phyloP scores from a whole-genome alignment of 2,797 vertebrate species.

The Sorex maritimensis region DNA sequence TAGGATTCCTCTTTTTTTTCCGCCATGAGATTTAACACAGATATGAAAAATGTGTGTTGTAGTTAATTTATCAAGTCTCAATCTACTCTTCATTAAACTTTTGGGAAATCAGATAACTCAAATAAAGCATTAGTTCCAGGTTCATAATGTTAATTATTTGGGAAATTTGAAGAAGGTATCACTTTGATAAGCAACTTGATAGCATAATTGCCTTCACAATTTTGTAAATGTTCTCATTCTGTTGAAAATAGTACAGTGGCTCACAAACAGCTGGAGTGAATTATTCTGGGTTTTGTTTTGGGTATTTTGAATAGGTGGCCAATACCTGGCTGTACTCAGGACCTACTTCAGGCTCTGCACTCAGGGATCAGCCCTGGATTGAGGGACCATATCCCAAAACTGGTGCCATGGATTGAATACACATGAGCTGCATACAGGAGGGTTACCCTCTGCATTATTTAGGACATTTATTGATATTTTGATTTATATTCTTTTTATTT shows the following conservation, averaged over 20 bases:
- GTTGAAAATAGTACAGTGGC: neutral
- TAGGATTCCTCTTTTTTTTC: neutral
- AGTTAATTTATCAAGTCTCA: slow-evolving; percentile 24
- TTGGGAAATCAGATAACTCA: slow-evolving; percentile 46
- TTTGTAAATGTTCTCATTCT: slow-evolving; percentile 11
- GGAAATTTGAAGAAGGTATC: slow-evolving; percentile 26
- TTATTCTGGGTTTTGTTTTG: no score
- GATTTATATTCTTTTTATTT: no score
- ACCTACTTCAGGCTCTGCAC: no score
- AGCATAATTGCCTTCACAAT: slow-evolving; percentile 35
- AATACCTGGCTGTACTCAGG: no score
- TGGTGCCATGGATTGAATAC: no score
- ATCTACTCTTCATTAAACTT: slow-evolving; percentile 33
- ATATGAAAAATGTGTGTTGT: neutral
- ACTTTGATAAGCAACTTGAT: neutral
- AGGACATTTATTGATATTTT: no score
- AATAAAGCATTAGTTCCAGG: slow-evolving; percentile 13
- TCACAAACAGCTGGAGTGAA: neutral
- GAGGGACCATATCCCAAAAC: no score
- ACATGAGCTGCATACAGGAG: no score
- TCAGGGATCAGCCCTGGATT: no score
- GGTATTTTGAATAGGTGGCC: no score
- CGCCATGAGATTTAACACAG: neutral
- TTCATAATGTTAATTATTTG: slow-evolving; percentile 31
- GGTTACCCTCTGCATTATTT: no score